Percentiles rank a stretch among this genome's conserved stretches.
These are phyloP conservation scores for Drosophila guanche DNA, from an alignment of 1,140 invertebrate species.

Conservation along the genomic window DNA sequence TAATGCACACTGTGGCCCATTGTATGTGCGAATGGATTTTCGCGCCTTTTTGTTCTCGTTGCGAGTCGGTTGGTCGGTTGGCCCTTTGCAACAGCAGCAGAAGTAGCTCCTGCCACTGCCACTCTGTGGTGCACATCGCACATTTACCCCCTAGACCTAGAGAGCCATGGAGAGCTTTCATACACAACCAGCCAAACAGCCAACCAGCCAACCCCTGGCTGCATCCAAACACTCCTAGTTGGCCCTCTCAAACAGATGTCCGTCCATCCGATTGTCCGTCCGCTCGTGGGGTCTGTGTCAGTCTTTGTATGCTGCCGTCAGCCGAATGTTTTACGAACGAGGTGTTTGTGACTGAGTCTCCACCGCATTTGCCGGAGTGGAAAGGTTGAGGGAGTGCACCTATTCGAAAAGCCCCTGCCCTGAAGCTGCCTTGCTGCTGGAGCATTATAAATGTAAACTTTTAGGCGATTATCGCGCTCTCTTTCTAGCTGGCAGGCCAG, in stretches of 20 bases:
- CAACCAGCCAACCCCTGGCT: not conserved
- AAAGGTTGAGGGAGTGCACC: slow-evolving; percentile 41
- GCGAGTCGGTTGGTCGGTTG: not conserved
- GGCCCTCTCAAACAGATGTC: slow-evolving; percentile 55
- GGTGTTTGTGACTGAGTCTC: slow-evolving; percentile 63
- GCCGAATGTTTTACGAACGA: slow-evolving; percentile 77
- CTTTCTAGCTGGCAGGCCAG: slow-evolving; percentile 48
- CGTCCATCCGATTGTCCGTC: slow-evolving; percentile 29
- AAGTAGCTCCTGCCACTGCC: slow-evolving; percentile 6
- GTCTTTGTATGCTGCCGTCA: slow-evolving; percentile 76
- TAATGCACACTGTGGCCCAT: slow-evolving; percentile 83
- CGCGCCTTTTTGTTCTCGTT: slow-evolving; percentile 78
- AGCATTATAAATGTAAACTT: slow-evolving; percentile 79
- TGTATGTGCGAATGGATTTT: slow-evolving; percentile 83
- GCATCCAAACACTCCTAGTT: not conserved
- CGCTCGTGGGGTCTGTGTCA: slow-evolving; percentile 44
- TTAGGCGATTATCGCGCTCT: slow-evolving; percentile 75
- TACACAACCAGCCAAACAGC: too few relatives aligned
- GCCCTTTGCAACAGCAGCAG: too few relatives aligned
- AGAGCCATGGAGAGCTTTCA: slow-evolving; percentile 4
- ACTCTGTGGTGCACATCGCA: too few relatives aligned
- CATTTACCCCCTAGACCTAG: slow-evolving; percentile 39
- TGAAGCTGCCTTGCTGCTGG: slow-evolving; percentile 34
- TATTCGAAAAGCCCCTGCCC: slow-evolving; percentile 59
- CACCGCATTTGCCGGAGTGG: slow-evolving; percentile 19